Evolutionary conservation across 1,140 invertebrate genomes (phyloP).

Genomic region (Drosophila quadrilineata): DNA sequence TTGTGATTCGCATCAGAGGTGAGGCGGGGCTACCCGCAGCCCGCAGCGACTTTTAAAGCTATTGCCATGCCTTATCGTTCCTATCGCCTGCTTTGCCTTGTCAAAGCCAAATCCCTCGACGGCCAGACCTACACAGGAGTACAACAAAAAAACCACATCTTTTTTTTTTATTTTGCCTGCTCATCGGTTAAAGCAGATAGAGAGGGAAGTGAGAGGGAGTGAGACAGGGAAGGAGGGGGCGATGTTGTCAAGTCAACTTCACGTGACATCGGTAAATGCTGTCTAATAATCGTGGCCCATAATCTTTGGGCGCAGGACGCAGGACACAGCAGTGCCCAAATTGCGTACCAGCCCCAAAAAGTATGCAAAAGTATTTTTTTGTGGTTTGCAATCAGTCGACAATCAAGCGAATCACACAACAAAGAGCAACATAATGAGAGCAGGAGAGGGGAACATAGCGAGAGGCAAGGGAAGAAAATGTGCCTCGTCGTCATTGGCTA

Average conservation of each 20-base stretch:
- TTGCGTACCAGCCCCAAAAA: conserved; percentile 13
- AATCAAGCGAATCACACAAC: conserved; percentile 67
- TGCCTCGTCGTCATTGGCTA: conserved; percentile 28
- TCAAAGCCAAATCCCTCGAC: conserved; percentile 59
- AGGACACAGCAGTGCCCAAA: not conserved
- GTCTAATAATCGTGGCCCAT: conserved; percentile 36
- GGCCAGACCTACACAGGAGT: conserved; percentile 8
- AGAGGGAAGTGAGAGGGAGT: too few relatives aligned
- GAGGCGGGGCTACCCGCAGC: conserved; percentile 30
- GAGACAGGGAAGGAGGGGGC: not conserved
- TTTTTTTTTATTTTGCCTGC: conserved; percentile 15
- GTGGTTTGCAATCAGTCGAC: conserved; percentile 57
- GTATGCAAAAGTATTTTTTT: conserved; percentile 48
- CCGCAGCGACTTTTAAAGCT: conserved; percentile 71
- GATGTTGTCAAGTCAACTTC: conserved; percentile 4
- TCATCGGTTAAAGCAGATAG: conserved; percentile 5
- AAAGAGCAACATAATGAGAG: too few relatives aligned
- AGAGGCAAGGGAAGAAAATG: too few relatives aligned
- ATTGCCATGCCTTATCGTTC: conserved; percentile 67
- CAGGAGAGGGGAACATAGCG: too few relatives aligned
- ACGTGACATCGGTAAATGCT: conserved; percentile 44
- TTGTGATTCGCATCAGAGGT: too few relatives aligned
- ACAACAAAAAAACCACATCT: conserved; percentile 1
- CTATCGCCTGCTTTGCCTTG: conserved; percentile 46
- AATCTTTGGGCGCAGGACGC: conserved; percentile 16